These are phyloP conservation scores for Porites lobata DNA, from an alignment of 92 coral and sea anemone genomes.

Conservation along the genomic window DNA sequence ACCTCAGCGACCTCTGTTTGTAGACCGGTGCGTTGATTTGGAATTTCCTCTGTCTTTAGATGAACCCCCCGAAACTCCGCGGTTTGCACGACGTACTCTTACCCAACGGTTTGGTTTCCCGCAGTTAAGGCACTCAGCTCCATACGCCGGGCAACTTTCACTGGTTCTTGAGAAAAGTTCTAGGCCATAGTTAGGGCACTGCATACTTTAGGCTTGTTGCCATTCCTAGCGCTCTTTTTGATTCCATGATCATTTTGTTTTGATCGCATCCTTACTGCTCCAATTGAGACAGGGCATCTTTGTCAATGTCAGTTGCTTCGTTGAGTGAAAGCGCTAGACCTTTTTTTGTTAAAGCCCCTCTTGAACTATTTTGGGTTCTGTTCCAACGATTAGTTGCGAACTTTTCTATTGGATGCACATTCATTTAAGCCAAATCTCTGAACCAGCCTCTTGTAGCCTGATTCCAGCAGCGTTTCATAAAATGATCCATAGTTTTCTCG, in stretches of 20 bases:
- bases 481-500: conserved; percentile 60
- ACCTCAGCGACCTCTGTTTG: background rate
- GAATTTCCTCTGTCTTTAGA: background rate
- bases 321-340: conserved; percentile 1
- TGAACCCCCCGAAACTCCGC: background rate
- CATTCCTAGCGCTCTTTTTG: background rate
- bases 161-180: conserved; percentile 40
- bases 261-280: conserved; percentile 12
- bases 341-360: conserved; percentile 9
- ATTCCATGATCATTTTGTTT: conserved; percentile 27
- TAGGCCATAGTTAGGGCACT: conserved; percentile 64
- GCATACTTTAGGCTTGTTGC: conserved; percentile 24
- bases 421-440: conserved; percentile 51
- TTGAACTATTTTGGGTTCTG: conserved; percentile 45
- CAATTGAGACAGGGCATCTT: background rate
- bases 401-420: conserved; percentile 45
- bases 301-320: background rate
- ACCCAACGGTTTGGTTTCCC: conserved; percentile 64
- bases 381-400: conserved; percentile 33
- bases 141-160: conserved; percentile 69
- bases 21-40: background rate
- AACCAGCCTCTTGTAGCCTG: conserved; percentile 76
- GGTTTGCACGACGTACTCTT: conserved; percentile 38
- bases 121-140: conserved; percentile 65
- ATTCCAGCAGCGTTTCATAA: conserved; percentile 63